Evolutionary conservation across 92 coral and sea anemone species (phyloP).

Genomic region (Parazoanthus swiftii): DNA sequence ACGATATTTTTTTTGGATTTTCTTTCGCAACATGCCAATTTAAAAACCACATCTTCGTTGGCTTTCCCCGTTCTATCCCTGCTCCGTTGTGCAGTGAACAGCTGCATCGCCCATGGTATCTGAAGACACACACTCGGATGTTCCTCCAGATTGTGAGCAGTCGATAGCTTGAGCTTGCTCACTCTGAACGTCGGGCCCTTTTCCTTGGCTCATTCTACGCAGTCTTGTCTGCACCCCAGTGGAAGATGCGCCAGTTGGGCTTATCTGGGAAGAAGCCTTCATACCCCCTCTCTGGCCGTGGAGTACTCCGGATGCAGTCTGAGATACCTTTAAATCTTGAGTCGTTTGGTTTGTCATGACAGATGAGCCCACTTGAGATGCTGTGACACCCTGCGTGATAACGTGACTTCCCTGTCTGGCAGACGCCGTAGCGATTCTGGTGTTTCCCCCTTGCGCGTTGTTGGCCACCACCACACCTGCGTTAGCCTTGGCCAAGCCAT

Average conservation of each 20-base stretch:
- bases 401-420: not conserved
- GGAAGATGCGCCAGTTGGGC: not conserved
- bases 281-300: not conserved
- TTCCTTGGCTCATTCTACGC: slow-evolving; percentile 6
- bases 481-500: not conserved
- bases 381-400: not conserved
- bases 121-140: not conserved
- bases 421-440: not conserved
- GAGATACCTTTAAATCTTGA: not conserved
- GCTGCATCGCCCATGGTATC: not conserved
- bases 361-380: slow-evolving; percentile 11
- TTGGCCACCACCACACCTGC: not conserved
- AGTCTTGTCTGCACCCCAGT: not conserved
- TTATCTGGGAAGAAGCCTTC: not conserved
- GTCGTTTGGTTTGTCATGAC: not conserved
- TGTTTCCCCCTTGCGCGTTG: slow-evolving; percentile 4
- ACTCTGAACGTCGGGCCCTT: not conserved
- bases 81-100: not conserved
- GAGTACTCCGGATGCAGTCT: not conserved
- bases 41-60: not conserved
- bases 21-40: not conserved
- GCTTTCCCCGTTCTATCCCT: not conserved
- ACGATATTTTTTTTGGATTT: too few species aligned
- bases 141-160: not conserved
- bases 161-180: not conserved